Base-by-base conservation (phyloP, 2,888 invertebrate genomes). In the Boloria euphrosyne region DNA sequence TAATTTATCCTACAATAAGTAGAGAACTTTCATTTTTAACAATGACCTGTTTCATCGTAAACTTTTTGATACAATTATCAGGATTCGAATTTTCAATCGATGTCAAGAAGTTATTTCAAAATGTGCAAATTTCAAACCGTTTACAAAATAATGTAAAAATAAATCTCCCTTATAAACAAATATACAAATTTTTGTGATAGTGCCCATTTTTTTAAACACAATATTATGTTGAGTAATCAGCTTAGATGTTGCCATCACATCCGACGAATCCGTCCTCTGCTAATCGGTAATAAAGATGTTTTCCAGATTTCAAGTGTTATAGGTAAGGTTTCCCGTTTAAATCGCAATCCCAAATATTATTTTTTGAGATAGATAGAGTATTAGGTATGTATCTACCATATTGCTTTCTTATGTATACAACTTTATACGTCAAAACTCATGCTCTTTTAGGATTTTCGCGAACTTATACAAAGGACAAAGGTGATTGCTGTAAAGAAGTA, bases 71-170 rank as follows among this genome's bases (percentile, higher is more conserved):
- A 22, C 22, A 2, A 22, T 22, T 22, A 22, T 22, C 2, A 22
- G 3, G 22, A 22, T 84, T 83, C 80, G 61, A 78, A 74, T 73
- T 85, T 85, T 72, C 69, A 81, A 81, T 73, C n/a, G 43, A 71
- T 76, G 80, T 80, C 83, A 80, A 67, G 74, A 73, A 64, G 63
- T 61, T 55, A 75, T 71, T 62, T 61, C 66, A 73, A 70, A 70
- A 74, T 67, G 62, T 58, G 61, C 69, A 73, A 74, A 71, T 74
- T 74, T 66, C 70, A 69, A 69, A 70, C 70, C 73, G 57, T 58
- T 60, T 55, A 64, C 80, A 84, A 82, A 85, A 86, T 77, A 81
- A 87, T 85, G 82, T 84, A 83, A 58, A 58, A 46, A 10, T 47
- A 51, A 38, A 52, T 38, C 2, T 38, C 31, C 10, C 7, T 38